These are phyloP conservation scores for Phylloscopus collybita DNA, from an alignment of 2,797 vertebrate genomes.

Conservation along the genomic window DNA sequence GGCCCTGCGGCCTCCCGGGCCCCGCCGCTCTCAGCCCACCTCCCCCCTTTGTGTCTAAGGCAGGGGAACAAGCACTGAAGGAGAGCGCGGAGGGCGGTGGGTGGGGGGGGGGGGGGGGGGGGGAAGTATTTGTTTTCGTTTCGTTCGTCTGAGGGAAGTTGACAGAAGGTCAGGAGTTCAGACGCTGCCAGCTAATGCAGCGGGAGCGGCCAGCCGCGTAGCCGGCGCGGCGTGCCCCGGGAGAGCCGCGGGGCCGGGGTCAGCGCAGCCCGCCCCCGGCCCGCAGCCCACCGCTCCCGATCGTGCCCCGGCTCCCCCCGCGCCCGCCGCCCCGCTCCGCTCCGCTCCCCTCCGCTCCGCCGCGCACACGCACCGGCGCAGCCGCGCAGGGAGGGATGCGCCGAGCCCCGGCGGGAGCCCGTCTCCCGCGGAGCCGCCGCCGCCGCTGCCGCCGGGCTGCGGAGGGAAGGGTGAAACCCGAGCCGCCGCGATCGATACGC, in stretches of 20 bases:
- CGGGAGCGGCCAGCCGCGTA: slow-evolving; percentile 61
- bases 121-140: slow-evolving; percentile 72
- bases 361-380: slow-evolving; percentile 14
- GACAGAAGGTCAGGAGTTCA: slow-evolving; percentile 90
- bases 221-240: slow-evolving; percentile 28
- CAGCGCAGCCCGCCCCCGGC: neutral
- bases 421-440: slow-evolving; percentile 43
- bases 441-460: slow-evolving; percentile 16
- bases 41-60: slow-evolving; percentile 26
- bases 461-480: slow-evolving; percentile 71
- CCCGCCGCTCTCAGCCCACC: neutral
- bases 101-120: too few relatives aligned
- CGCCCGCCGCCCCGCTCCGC: neutral
- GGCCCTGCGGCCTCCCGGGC: neutral
- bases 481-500: slow-evolving; percentile 77
- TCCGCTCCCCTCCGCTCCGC: neutral
- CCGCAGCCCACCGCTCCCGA: neutral
- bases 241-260: slow-evolving; percentile 31
- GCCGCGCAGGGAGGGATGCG: neutral
- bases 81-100: neutral
- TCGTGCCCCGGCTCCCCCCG: neutral
- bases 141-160: slow-evolving; percentile 77
- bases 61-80: slow-evolving; percentile 35
- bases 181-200: slow-evolving; percentile 72
- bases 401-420: neutral